Evolutionary conservation across 1,140 invertebrate species (phyloP).

Genomic region (Steinernema feltiae): DNA sequence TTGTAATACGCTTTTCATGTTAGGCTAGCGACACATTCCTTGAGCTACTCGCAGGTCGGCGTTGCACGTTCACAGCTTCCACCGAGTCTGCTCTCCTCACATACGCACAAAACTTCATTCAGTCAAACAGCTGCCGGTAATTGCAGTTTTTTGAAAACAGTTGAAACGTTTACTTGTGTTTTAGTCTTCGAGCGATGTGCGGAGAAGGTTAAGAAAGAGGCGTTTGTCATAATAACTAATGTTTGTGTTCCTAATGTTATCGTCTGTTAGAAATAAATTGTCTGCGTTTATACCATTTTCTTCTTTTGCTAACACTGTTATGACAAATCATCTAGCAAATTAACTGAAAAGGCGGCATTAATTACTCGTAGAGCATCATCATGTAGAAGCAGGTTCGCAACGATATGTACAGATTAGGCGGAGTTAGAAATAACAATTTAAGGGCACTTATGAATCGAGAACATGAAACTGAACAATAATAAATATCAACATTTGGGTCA

Average conservation of each 20-base stretch:
- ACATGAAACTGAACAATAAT: background rate
- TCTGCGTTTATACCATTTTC: no score
- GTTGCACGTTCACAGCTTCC: background rate
- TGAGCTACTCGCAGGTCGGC: background rate
- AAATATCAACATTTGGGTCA: background rate
- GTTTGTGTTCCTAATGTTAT: no score
- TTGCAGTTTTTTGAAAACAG: background rate
- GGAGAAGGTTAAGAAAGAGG: no score
- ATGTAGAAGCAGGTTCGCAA: background rate
- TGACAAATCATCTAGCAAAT: no score
- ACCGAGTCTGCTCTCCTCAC: background rate
- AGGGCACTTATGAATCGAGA: background rate
- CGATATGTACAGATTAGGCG: background rate
- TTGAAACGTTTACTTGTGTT: no score
- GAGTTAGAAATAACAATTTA: no score
- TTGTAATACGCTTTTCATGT: background rate
- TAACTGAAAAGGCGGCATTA: background rate
- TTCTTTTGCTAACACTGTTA: no score
- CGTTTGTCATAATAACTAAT: no score
- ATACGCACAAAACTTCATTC: slow-evolving; percentile 5
- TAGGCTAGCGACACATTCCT: background rate
- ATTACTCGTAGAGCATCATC: background rate
- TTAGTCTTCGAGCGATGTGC: no score
- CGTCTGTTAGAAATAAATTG: no score
- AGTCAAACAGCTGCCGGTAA: slow-evolving; percentile 9